phyloP scores from a whole-genome alignment of 2,797 vertebrate genomes.

The Urosaurus nigricauda region DNA sequence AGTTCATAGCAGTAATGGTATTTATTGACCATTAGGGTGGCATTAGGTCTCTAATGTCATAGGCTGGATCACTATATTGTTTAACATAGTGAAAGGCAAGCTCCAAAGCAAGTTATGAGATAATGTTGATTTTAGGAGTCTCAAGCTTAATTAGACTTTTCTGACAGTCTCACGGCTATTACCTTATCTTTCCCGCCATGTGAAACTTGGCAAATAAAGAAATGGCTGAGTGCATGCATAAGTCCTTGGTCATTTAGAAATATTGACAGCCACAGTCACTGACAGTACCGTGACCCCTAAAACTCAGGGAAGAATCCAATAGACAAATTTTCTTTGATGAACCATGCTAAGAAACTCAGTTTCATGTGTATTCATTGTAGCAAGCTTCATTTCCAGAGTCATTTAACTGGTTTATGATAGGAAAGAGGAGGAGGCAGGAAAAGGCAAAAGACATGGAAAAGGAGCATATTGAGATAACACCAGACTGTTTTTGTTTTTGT shows the following conservation, averaged over 20 bases:
- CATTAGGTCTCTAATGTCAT: conserved; percentile 61
- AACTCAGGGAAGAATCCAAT: background rate
- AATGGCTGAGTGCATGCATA: background rate
- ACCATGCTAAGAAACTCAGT: background rate
- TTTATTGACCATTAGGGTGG: conserved; percentile 66
- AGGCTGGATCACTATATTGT: conserved; percentile 51
- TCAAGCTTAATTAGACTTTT: conserved; percentile 32
- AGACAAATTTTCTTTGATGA: background rate
- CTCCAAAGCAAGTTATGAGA: background rate
- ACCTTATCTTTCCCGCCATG: conserved; percentile 26
- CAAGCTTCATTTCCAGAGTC: background rate
- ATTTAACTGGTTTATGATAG: background rate
- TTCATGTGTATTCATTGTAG: conserved; percentile 8
- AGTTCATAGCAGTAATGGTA: conserved; percentile 60
- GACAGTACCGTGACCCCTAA: background rate
- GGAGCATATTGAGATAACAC: background rate
- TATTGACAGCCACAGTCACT: background rate
- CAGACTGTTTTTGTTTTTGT: background rate
- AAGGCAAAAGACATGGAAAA: background rate
- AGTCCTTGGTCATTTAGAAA: conserved; percentile 3
- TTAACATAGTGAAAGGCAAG: conserved; percentile 40
- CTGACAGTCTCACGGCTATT: conserved; percentile 20
- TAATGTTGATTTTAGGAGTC: conserved; percentile 23
- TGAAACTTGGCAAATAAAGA: conserved; percentile 38
- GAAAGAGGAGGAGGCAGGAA: background rate